Conservation (phyloP, 2,113 vertebrate species). For the Oplegnathus fasciatus region DNA sequence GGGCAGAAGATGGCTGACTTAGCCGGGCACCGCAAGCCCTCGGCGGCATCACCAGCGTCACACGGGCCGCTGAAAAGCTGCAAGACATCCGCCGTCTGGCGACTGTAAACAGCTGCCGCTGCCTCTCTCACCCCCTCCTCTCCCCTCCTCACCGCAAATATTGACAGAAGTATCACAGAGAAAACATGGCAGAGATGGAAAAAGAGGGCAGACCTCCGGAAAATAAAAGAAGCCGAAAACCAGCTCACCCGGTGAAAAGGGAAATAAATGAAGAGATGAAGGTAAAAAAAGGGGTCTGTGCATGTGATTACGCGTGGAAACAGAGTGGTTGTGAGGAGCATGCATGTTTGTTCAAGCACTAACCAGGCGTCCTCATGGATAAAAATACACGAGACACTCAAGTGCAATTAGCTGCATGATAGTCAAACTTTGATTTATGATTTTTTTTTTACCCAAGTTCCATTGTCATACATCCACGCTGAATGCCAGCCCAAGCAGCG, state of each 20-base stretch:
- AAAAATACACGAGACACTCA: conserved; percentile 81
- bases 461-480: conserved; percentile 49
- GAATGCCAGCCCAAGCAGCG: conserved; percentile 41
- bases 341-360: conserved; percentile 83
- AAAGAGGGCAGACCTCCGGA: conserved; percentile 99
- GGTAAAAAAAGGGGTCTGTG: conserved; percentile 84
- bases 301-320: conserved; percentile 79
- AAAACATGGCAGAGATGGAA: conserved; percentile 99
- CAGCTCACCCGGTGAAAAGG: conserved; percentile 97
- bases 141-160: conserved; percentile 80
- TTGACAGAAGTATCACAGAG: conserved; percentile 84
- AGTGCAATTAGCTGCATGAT: conserved; percentile 77
- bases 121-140: conserved; percentile 54
- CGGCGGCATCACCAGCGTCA: conserved; percentile 84
- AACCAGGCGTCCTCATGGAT: conserved; percentile 78
- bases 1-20: conserved; percentile 94
- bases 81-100: conserved; percentile 83
- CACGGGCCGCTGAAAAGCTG: conserved; percentile 80
- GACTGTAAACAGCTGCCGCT: conserved; percentile 85
- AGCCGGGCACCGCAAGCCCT: conserved; percentile 85
- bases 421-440: conserved; percentile 80
- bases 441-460: conserved; percentile 49
- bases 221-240: conserved; percentile 98
- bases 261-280: conserved; percentile 99
- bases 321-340: conserved; percentile 71